Evolutionary conservation across 2,113 vertebrate genomes (phyloP).

Genomic region (Anarrhichthys ocellatus): DNA sequence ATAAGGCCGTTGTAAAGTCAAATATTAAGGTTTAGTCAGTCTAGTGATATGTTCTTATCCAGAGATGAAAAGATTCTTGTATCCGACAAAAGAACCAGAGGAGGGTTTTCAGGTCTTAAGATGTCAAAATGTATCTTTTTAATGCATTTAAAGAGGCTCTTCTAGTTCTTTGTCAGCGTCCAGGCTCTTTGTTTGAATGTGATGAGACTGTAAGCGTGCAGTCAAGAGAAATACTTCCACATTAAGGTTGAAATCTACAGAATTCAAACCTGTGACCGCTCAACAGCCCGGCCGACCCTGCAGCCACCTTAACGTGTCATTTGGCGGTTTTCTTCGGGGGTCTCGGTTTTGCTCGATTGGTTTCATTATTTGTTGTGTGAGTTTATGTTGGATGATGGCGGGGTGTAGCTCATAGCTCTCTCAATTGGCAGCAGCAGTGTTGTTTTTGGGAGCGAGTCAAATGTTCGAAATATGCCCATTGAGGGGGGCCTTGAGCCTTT

Average conservation of each 20-base stretch:
- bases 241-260: background rate
- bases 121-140: background rate
- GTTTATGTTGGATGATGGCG: slow-evolving; percentile 70
- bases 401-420: slow-evolving; percentile 61
- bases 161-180: background rate
- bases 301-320: slow-evolving; percentile 37
- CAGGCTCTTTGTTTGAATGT: background rate
- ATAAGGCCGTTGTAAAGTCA: slow-evolving; percentile 25
- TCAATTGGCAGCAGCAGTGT: slow-evolving; percentile 67
- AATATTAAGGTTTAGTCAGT: slow-evolving; percentile 25
- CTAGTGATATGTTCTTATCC: background rate
- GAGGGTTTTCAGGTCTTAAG: background rate
- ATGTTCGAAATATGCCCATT: slow-evolving; percentile 66
- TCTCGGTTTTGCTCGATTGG: slow-evolving; percentile 36
- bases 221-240: slow-evolving; percentile 29
- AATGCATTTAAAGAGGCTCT: background rate
- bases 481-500: slow-evolving; percentile 42
- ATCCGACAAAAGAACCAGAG: background rate
- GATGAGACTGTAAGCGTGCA: background rate
- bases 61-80: background rate
- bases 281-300: slow-evolving; percentile 49
- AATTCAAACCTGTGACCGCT: slow-evolving; percentile 20
- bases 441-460: slow-evolving; percentile 73
- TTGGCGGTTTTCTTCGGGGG: slow-evolving; percentile 25
- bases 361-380: slow-evolving; percentile 70